These are phyloP conservation scores for Holocentrus rufus DNA, from an alignment of 2,797 vertebrate genomes.

Conservation along the genomic window DNA sequence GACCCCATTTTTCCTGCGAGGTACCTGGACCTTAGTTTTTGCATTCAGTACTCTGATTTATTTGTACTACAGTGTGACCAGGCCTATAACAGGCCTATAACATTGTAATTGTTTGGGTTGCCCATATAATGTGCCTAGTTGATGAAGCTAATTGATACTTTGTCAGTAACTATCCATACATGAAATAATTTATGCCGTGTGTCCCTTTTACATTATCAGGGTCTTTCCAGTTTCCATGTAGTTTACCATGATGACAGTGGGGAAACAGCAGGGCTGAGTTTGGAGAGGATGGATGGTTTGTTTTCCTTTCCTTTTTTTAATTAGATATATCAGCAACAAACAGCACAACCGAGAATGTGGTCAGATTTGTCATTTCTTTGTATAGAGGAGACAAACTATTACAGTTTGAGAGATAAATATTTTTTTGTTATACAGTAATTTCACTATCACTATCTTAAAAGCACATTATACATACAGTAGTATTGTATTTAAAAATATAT, in stretches of 20 bases:
- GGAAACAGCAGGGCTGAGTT: constrained; percentile 27
- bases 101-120: too few relatives aligned
- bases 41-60: too few relatives aligned
- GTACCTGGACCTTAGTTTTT: too few relatives aligned
- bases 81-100: too few relatives aligned
- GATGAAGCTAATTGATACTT: neutral
- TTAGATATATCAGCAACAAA: neutral
- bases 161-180: neutral
- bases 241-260: constrained; percentile 33
- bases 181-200: neutral
- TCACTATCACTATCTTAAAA: neutral
- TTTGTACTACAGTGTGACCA: too few relatives aligned
- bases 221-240: constrained; percentile 8
- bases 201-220: constrained; percentile 32
- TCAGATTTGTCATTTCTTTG: neutral
- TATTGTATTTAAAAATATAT: neutral
- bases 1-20: too few relatives aligned
- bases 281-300: constrained; percentile 63
- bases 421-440: neutral
- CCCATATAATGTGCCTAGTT: too few relatives aligned
- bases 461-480: neutral
- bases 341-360: neutral
- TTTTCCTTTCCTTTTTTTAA: constrained; percentile 4
- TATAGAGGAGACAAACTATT: neutral
- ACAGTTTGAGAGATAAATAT: neutral